phyloP scores from a whole-genome alignment of 2,113 vertebrate genomes.

The Dicaeum eximium region DNA sequence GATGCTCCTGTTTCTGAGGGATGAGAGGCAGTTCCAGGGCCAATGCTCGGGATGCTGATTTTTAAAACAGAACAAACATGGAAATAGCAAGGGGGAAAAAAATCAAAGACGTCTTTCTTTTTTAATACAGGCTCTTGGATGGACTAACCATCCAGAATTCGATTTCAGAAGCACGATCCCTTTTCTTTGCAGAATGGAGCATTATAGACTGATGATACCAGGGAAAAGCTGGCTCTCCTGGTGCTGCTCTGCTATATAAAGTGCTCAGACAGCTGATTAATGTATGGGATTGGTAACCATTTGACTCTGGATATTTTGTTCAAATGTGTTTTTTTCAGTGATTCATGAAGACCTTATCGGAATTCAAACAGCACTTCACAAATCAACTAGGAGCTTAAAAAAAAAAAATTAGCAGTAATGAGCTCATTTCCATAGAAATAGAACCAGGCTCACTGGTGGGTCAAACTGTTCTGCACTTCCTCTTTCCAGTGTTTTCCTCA shows the following conservation, averaged over 20 bases:
- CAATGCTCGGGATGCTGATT: not conserved
- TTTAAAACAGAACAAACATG: slow-evolving; percentile 25
- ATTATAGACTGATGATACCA: not conserved
- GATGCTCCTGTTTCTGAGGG: slow-evolving; percentile 1
- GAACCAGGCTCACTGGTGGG: slow-evolving; percentile 21
- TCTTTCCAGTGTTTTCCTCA: not conserved
- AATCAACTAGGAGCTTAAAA: slow-evolving; percentile 59
- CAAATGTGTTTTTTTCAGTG: slow-evolving; percentile 49
- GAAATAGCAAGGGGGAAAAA: not conserved
- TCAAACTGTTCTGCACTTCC: slow-evolving; percentile 41
- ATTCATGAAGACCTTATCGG: slow-evolving; percentile 61
- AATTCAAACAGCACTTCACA: slow-evolving; percentile 59
- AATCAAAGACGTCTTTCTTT: not conserved
- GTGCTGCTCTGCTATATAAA: slow-evolving; percentile 25
- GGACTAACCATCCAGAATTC: not conserved
- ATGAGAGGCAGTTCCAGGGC: not conserved
- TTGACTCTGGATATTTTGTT: slow-evolving; percentile 55
- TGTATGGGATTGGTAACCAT: slow-evolving; percentile 25
- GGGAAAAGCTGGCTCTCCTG: not conserved
- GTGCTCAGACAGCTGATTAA: slow-evolving; percentile 14
- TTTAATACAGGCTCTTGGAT: not conserved
- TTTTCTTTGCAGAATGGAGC: slow-evolving; percentile 5
- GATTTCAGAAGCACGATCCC: not conserved
- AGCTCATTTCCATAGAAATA: slow-evolving; percentile 71
- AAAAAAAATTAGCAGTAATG: slow-evolving; percentile 55